Percentiles rank a stretch among this genome's conserved stretches.
Conservation (phyloP, 2,113 vertebrate genomes). For the Pipa parva region DNA sequence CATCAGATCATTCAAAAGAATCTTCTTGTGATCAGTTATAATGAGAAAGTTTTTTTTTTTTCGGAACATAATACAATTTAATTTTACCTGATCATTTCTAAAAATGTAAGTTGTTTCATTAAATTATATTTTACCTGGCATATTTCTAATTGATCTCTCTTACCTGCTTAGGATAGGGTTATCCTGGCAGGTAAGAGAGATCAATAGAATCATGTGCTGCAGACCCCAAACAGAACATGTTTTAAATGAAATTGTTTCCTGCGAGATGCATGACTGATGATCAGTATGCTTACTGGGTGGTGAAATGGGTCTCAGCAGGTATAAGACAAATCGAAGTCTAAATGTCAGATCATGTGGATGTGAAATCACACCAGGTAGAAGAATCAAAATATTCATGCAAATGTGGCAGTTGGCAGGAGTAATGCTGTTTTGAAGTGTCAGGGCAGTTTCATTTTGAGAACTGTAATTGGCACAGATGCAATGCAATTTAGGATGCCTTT, state of each 20-base stretch:
- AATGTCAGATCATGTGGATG: conserved; percentile 40
- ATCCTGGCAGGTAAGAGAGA: too few relatives aligned
- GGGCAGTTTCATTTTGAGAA: conserved; percentile 36
- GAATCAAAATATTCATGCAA: conserved; percentile 38
- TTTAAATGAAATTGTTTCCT: conserved; percentile 34
- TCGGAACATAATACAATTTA: too few relatives aligned
- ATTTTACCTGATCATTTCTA: too few relatives aligned
- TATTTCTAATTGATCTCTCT: not conserved
- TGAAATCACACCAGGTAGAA: conserved; percentile 38
- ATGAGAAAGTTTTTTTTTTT: too few relatives aligned
- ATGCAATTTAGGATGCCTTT: conserved; percentile 16
- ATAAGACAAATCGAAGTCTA: conserved; percentile 40
- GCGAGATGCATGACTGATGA: conserved; percentile 40
- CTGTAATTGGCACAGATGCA: conserved; percentile 39
- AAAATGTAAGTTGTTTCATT: too few relatives aligned
- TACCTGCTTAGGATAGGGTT: conserved; percentile 1
- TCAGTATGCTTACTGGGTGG: conserved; percentile 41
- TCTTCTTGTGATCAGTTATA: too few relatives aligned
- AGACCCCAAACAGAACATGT: conserved; percentile 1
- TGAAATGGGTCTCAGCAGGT: conserved; percentile 41
- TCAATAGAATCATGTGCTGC: not conserved
- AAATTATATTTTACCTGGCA: not conserved
- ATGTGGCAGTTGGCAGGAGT: conserved; percentile 34
- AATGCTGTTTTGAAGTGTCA: conserved; percentile 23
- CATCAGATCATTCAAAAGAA: too few relatives aligned